phyloP scores from a whole-genome alignment of 2,888 invertebrate genomes.

The Tolmerus cingulatus region DNA sequence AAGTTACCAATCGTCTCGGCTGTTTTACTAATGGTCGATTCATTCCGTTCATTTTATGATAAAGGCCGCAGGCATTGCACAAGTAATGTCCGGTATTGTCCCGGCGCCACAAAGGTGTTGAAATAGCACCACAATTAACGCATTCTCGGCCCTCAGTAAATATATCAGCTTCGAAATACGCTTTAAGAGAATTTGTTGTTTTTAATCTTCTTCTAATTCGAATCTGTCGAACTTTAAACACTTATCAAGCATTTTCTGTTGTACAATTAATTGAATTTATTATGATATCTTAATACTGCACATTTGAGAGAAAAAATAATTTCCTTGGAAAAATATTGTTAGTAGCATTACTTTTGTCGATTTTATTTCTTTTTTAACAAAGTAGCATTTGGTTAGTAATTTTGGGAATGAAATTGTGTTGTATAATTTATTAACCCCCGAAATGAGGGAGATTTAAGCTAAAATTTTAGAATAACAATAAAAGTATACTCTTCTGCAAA shows the following conservation, averaged over 20 bases:
- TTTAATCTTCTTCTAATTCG: conserved; percentile 38
- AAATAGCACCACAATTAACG: conserved; percentile 97
- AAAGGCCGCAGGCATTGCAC: conserved; percentile 99
- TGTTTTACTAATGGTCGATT: conserved; percentile 92
- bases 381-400: conserved; percentile 16
- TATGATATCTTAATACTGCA: conserved; percentile 46
- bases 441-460: not conserved
- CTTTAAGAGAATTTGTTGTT: conserved; percentile 56
- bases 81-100: conserved; percentile 99
- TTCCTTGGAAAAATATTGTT: not conserved
- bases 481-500: not conserved
- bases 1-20: conserved; percentile 85
- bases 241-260: conserved; percentile 33
- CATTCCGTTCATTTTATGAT: conserved; percentile 96
- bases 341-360: not conserved
- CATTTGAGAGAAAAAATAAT: not conserved
- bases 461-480: not conserved
- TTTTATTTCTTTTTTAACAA: not conserved
- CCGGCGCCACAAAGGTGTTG: conserved; percentile 97
- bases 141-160: conserved; percentile 92
- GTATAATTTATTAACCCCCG: not conserved
- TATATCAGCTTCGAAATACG: conserved; percentile 64
- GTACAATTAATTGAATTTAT: conserved; percentile 54
- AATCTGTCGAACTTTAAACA: not conserved
- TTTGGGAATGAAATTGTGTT: not conserved